These are phyloP conservation scores for Lineus longissimus DNA, from an alignment of 1,140 invertebrate species.

Conservation along the genomic window DNA sequence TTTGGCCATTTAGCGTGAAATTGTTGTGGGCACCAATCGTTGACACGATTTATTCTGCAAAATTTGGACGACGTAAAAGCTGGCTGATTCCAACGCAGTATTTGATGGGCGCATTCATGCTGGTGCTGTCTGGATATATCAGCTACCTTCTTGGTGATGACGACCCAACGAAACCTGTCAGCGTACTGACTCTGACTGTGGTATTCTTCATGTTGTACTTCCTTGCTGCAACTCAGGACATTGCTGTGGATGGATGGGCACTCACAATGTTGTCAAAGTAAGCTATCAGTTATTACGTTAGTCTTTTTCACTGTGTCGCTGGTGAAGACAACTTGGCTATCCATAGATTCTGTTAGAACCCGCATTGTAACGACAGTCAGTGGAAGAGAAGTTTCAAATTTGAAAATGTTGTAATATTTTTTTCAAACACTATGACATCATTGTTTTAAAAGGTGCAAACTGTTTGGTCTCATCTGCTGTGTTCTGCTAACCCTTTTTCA, in stretches of 20 bases:
- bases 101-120: slow-evolving; percentile 57
- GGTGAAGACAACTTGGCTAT: too few species aligned
- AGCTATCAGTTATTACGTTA: slow-evolving; percentile 15
- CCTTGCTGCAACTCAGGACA: slow-evolving; percentile 97
- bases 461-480: too few species aligned
- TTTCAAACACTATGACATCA: too few species aligned
- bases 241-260: slow-evolving; percentile 99
- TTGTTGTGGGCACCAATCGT: slow-evolving; percentile 97
- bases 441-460: too few species aligned
- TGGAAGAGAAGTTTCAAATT: not conserved
- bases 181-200: slow-evolving; percentile 74
- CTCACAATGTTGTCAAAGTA: slow-evolving; percentile 94
- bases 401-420: not conserved
- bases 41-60: slow-evolving; percentile 78
- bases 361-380: not conserved
- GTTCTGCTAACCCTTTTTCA: too few species aligned
- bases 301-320: too few species aligned
- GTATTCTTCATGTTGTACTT: slow-evolving; percentile 93
- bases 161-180: slow-evolving; percentile 59
- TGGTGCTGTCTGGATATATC: slow-evolving; percentile 39
- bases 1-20: slow-evolving; percentile 95
- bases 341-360: too few species aligned
- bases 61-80: slow-evolving; percentile 89
- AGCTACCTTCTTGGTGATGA: slow-evolving; percentile 16
- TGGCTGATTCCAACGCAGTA: slow-evolving; percentile 94